A percentile compares a stretch with the other conserved stretches of the same genome.
phyloP scores from a whole-genome alignment of 1,140 invertebrate genomes.

The Cotesia vestalis region DNA sequence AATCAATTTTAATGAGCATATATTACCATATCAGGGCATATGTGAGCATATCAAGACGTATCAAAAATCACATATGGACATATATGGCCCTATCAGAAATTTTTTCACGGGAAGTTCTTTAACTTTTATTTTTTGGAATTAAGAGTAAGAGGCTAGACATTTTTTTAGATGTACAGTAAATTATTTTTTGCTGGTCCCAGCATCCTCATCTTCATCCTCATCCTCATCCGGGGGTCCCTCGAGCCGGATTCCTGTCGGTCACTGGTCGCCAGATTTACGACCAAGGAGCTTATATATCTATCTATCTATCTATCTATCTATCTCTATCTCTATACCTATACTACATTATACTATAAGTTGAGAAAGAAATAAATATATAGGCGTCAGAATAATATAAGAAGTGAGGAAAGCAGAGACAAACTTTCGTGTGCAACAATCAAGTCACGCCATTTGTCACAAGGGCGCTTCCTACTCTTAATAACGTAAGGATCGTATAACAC shows the following conservation, averaged over 20 bases:
- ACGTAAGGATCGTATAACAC: constrained; percentile 40
- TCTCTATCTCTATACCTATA: too few species aligned
- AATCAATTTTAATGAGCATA: too few species aligned
- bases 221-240: constrained; percentile 21
- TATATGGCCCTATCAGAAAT: too few species aligned
- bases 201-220: too few species aligned
- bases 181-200: constrained; percentile 29
- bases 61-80: too few species aligned
- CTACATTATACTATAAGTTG: not conserved
- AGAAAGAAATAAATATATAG: too few species aligned
- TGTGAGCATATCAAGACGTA: too few species aligned
- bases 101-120: too few species aligned
- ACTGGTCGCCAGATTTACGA: constrained; percentile 54
- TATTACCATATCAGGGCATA: too few species aligned
- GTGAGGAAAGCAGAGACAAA: constrained; percentile 29
- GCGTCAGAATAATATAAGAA: not conserved
- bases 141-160: not conserved
- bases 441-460: constrained; percentile 57
- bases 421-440: constrained; percentile 52
- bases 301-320: not conserved
- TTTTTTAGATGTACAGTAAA: not conserved
- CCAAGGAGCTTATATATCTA: constrained; percentile 37
- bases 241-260: constrained; percentile 51
- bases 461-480: constrained; percentile 57
- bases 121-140: constrained; percentile 26